Conservation (phyloP, 2,888 invertebrate species). For the Lamellibrachia satsuma region DNA sequence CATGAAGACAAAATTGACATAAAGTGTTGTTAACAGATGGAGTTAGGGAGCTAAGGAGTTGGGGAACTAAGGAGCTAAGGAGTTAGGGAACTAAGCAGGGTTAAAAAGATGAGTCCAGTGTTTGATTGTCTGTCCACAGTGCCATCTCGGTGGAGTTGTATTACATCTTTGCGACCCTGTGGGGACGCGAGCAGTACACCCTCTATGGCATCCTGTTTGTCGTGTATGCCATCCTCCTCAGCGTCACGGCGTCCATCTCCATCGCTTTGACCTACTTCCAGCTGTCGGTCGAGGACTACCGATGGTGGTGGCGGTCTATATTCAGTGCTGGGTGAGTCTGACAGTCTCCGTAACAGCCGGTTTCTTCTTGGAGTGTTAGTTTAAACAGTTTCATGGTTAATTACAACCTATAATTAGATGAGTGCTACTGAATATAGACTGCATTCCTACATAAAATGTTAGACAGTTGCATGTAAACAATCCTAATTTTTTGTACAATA, state of each 20-base stretch:
- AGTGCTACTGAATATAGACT: too few species aligned
- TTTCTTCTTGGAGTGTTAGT: too few species aligned
- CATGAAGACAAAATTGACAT: too few species aligned
- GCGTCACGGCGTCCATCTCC: constrained; percentile 69
- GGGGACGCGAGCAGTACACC: constrained; percentile 70
- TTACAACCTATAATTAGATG: too few species aligned
- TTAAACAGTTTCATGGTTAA: too few species aligned
- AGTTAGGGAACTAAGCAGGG: too few species aligned
- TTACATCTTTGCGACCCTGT: constrained; percentile 69
- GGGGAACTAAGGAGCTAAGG: too few species aligned
- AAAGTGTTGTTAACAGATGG: too few species aligned
- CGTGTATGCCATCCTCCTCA: constrained; percentile 67
- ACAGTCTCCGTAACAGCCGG: too few species aligned
- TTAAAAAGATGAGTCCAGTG: too few species aligned
- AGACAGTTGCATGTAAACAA: neutral
- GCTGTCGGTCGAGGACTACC: constrained; percentile 68
- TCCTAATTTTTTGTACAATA: neutral
- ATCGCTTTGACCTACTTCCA: constrained; percentile 70
- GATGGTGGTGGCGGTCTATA: constrained; percentile 70
- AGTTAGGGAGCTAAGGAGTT: too few species aligned
- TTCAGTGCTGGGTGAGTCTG: constrained; percentile 67
- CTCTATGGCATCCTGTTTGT: constrained; percentile 68
- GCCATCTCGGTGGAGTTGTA: constrained; percentile 70
- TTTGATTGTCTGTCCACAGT: constrained; percentile 53
- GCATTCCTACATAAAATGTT: neutral